phyloP scores from a whole-genome alignment of 2,888 invertebrate genomes.

The Arrhopalites spinosus region DNA sequence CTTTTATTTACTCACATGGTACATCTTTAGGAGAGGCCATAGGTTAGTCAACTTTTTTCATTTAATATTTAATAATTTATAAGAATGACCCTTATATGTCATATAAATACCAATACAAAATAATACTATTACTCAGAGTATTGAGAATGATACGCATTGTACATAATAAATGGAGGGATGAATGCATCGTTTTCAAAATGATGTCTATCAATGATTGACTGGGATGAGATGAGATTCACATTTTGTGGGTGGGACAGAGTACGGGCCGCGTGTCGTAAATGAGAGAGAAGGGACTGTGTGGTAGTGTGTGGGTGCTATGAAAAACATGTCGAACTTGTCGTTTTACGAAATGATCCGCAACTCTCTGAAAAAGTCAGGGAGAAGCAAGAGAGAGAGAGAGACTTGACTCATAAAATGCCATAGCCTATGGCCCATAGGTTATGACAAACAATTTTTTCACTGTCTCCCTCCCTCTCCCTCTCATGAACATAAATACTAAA shows the following conservation, averaged over 20 bases:
- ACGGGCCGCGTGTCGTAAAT: constrained; percentile 31
- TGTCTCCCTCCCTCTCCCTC: neutral
- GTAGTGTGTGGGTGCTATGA: constrained; percentile 19
- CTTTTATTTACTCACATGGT: neutral
- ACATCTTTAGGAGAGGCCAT: neutral
- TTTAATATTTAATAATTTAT: too few species aligned
- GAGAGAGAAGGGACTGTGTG: neutral
- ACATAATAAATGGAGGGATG: too few species aligned
- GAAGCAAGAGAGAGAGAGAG: constrained; percentile 8
- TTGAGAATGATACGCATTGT: too few species aligned
- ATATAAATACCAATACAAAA: too few species aligned
- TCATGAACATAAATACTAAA: neutral
- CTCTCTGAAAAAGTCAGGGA: neutral
- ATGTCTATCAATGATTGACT: constrained; percentile 31
- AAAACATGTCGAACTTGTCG: constrained; percentile 33
- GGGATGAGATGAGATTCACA: constrained; percentile 16
- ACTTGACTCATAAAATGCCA: neutral
- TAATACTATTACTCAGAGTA: too few species aligned
- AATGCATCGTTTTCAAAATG: neutral
- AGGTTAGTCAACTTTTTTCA: too few species aligned
- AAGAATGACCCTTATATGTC: too few species aligned
- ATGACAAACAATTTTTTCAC: constrained; percentile 26
- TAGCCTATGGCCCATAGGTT: constrained; percentile 22
- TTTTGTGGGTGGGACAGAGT: constrained; percentile 21
- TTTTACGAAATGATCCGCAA: constrained; percentile 25